Evolutionary conservation across 2,113 vertebrate genomes (phyloP), one percentile per base, ranked within the genome.

Genomic region (Chloropsis hardwickii): DNA sequence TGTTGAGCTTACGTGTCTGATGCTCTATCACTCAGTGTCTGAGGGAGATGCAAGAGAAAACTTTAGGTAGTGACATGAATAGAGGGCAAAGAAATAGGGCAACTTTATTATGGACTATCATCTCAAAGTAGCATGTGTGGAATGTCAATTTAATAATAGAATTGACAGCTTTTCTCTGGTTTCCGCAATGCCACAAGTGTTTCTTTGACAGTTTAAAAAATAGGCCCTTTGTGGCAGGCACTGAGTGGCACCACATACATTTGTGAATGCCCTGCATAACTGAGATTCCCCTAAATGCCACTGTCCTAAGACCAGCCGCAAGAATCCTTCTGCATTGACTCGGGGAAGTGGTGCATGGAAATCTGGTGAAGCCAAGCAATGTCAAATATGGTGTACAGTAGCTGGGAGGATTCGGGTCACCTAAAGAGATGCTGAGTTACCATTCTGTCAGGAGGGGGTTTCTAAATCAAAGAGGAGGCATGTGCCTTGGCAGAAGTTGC

Each of bases 131-230:
- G 97, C 97, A 98, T 99, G 98, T 92, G 97, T 97, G 99, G 99
- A 99, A 99, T 99, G 99, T 98, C 98, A 98, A 98, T 98, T 98
- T 98, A 98, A 99, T 99, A 99, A 99, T 98, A 98, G 98, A 98
- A 98, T 98, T 98, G 98, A 98, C 98, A 98, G 98, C 98, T 98
- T 97, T 97, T 94, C 97, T 97, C 97, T 98, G 97, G 97, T 98
- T 97, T 98, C 98, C 95, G 94, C 97, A 57, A 90, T 97, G 93
- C 97, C 98, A 99, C 99, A 99, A 99, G 98, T 97, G 98, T 94
- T 98, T 98, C 99, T 99, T 99, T 99, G 99, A 99, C 98, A 98
- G 97, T 97, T 98, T 96, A 96, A 98, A 99, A 99, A 99, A 99
- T 98, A 97, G 98, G 96, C 95, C 96, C 98, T 99, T 99, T 99